Conservation (phyloP, 2,797 vertebrate genomes). For the Nannoperca australis region DNA sequence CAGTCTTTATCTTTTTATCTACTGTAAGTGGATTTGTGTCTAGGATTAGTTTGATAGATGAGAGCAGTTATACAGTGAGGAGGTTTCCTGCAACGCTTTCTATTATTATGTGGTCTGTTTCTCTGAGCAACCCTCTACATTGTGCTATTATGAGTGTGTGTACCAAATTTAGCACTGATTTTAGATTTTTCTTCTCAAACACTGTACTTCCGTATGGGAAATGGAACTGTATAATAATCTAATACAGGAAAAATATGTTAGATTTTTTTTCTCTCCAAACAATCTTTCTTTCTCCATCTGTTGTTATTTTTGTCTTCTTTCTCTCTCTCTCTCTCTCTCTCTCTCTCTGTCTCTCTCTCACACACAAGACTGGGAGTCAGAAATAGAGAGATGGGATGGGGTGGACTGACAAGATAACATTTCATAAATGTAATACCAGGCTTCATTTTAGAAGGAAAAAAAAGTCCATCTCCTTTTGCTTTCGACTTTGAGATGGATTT, state of each 20-base stretch:
- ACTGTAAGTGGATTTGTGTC: slow-evolving; percentile 66
- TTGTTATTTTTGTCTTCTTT: slow-evolving; percentile 22
- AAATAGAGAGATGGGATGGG: slow-evolving; percentile 13
- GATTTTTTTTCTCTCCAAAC: neutral
- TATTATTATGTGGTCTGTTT: slow-evolving; percentile 16
- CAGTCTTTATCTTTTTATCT: slow-evolving; percentile 55
- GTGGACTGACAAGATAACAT: slow-evolving; percentile 11
- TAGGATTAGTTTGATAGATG: slow-evolving; percentile 42
- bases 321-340: no score
- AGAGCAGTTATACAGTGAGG: slow-evolving; percentile 23
- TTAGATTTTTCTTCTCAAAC: slow-evolving; percentile 18
- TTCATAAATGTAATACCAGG: slow-evolving; percentile 44
- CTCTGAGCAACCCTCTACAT: slow-evolving; percentile 5
- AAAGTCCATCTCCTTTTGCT: slow-evolving; percentile 28
- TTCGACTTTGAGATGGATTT: slow-evolving; percentile 29
- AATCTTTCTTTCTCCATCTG: slow-evolving; percentile 21
- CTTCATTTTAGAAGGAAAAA: slow-evolving; percentile 34
- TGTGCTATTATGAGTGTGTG: slow-evolving; percentile 6
- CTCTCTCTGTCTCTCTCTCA: no score
- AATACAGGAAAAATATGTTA: neutral
- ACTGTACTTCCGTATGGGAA: neutral
- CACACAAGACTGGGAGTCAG: slow-evolving; percentile 2
- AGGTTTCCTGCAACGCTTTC: slow-evolving; percentile 46
- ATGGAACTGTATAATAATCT: slow-evolving; percentile 6
- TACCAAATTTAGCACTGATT: slow-evolving; percentile 30